Percentiles rank a stretch among this genome's conserved stretches.
Evolutionary conservation across 2,113 vertebrate genomes (phyloP).

Genomic region (Xenopus borealis): DNA sequence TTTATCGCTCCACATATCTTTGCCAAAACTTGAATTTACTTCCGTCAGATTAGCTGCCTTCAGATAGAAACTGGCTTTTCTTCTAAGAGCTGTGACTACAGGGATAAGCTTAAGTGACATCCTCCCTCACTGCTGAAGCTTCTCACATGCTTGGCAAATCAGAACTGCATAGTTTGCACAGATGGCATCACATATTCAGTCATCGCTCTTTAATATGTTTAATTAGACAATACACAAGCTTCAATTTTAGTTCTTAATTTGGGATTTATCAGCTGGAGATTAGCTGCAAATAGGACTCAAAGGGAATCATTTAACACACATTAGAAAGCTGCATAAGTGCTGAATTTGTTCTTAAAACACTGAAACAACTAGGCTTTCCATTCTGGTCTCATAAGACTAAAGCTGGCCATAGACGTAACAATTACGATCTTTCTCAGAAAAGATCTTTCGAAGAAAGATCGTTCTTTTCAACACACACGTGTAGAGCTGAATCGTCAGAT

Average conservation of each 20-base stretch:
- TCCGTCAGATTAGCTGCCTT: slow-evolving; percentile 80
- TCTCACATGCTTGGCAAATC: slow-evolving; percentile 58
- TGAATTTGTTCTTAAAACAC: slow-evolving; percentile 32
- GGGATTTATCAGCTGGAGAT: slow-evolving; percentile 45
- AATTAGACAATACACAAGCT: slow-evolving; percentile 44
- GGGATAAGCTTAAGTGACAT: slow-evolving; percentile 65
- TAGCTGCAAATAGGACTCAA: slow-evolving; percentile 38
- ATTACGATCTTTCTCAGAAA: too few species aligned
- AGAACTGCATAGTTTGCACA: slow-evolving; percentile 51
- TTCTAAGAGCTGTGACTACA: slow-evolving; percentile 59
- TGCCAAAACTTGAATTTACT: slow-evolving; percentile 80
- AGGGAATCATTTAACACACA: slow-evolving; percentile 41
- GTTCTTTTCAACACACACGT: too few species aligned
- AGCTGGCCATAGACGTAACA: too few species aligned
- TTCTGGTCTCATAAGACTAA: slow-evolving; percentile 12
- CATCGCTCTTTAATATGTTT: slow-evolving; percentile 51
- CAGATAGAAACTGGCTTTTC: slow-evolving; percentile 71
- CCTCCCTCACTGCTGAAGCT: slow-evolving; percentile 56
- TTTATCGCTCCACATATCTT: slow-evolving; percentile 67
- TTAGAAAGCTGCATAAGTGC: slow-evolving; percentile 36
- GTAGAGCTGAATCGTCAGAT: too few species aligned
- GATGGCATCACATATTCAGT: slow-evolving; percentile 51
- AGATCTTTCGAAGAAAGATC: too few species aligned
- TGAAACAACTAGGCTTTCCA: slow-evolving; percentile 16
- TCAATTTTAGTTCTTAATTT: slow-evolving; percentile 45